phyloP scores from a whole-genome alignment of 2,888 invertebrate species.

The Andrena camellia region DNA sequence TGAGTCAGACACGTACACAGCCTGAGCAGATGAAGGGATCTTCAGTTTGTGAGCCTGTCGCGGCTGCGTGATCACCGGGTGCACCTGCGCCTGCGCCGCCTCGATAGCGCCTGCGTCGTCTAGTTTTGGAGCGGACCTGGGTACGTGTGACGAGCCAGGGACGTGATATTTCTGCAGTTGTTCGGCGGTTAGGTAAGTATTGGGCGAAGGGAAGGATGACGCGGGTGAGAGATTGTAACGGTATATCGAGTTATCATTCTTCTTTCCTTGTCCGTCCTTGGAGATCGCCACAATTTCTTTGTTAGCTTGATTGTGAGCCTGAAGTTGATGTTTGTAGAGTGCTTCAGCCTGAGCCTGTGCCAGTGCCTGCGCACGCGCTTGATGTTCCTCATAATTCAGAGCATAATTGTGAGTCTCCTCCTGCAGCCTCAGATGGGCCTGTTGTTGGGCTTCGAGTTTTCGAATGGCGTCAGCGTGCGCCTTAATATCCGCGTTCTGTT shows the following conservation, averaged over 20 bases:
- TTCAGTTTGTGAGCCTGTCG: conserved; percentile 80
- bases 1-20: conserved; percentile 80
- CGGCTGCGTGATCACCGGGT: conserved; percentile 76
- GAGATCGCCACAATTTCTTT: conserved; percentile 79
- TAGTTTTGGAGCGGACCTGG: conserved; percentile 77
- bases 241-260: background rate
- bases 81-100: conserved; percentile 67
- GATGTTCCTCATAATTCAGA: conserved; percentile 81
- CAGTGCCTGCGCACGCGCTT: conserved; percentile 80
- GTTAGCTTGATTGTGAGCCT: conserved; percentile 79
- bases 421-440: conserved; percentile 80
- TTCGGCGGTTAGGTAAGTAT: conserved; percentile 78
- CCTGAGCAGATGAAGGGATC: conserved; percentile 74
- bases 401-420: conserved; percentile 81
- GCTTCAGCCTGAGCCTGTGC: conserved; percentile 83
- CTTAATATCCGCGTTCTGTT: conserved; percentile 82
- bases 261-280: conserved; percentile 75
- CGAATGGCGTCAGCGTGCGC: conserved; percentile 83
- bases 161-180: conserved; percentile 80
- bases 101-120: conserved; percentile 55
- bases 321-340: conserved; percentile 79
- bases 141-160: conserved; percentile 79
- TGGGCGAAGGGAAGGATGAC: conserved; percentile 71
- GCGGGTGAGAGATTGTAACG: background rate
- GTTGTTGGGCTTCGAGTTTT: conserved; percentile 81